Percentiles rank a stretch among this genome's conserved stretches.
These are phyloP conservation scores for Sebastes diploproa DNA, from an alignment of 2,797 vertebrate species.

Conservation along the genomic window DNA sequence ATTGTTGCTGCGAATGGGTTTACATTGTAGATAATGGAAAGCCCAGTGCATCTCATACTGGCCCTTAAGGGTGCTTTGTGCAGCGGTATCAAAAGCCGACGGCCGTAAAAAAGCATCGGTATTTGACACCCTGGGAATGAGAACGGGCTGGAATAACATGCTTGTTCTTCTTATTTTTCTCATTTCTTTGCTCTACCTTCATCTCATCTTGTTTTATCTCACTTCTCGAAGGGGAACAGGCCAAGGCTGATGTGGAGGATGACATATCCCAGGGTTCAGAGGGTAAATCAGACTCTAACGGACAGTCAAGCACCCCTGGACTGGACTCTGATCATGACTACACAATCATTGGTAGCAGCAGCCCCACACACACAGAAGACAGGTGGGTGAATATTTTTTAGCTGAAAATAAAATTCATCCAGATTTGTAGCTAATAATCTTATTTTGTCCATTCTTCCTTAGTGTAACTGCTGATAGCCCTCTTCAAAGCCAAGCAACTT, in stretches of 20 bases:
- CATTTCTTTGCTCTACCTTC: background rate
- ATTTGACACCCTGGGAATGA: too few relatives aligned
- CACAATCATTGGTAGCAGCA: conserved; percentile 75
- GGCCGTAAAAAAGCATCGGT: accelerated
- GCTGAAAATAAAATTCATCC: background rate
- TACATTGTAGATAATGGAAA: too few relatives aligned
- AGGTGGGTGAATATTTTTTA: conserved; percentile 63
- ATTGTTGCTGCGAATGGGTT: accelerated
- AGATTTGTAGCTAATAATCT: background rate
- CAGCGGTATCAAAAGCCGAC: too few relatives aligned
- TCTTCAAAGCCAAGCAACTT: conserved; percentile 45
- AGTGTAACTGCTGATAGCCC: conserved; percentile 52
- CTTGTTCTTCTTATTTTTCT: background rate
- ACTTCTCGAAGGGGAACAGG: conserved; percentile 41
- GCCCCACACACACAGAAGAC: conserved; percentile 71
- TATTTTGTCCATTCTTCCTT: background rate
- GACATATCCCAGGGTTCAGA: conserved; percentile 65
- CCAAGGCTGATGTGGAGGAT: conserved; percentile 24
- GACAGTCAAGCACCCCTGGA: conserved; percentile 57
- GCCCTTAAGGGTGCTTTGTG: too few relatives aligned
- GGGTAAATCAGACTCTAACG: conserved; percentile 64
- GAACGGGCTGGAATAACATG: background rate
- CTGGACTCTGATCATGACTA: conserved; percentile 76
- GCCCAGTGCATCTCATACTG: accelerated
- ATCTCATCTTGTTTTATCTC: conserved; percentile 8